phyloP scores from a whole-genome alignment of 2,888 invertebrate species.

The Luffia ferchaultella region DNA sequence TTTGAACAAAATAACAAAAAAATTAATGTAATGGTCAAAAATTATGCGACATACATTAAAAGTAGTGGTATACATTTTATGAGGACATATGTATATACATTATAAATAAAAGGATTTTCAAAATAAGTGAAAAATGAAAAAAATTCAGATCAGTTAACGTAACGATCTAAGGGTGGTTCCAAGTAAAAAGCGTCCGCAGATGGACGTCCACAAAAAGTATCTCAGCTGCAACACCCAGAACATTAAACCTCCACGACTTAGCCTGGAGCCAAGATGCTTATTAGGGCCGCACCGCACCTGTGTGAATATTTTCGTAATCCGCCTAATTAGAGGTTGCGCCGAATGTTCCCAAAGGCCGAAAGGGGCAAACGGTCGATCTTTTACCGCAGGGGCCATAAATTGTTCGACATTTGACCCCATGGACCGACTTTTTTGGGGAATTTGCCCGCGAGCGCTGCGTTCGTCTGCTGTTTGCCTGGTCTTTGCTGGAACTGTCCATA shows the following conservation, averaged over 20 bases:
- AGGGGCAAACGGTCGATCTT: constrained; percentile 31
- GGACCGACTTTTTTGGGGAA: constrained; percentile 47
- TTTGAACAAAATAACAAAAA: too few relatives aligned
- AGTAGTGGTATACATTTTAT: too few relatives aligned
- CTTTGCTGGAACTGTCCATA: constrained; percentile 30
- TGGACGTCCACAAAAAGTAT: constrained; percentile 12
- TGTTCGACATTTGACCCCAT: constrained; percentile 63
- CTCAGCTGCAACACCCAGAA: constrained; percentile 44
- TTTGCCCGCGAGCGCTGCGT: constrained; percentile 44
- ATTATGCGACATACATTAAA: too few relatives aligned
- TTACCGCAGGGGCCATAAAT: constrained; percentile 62
- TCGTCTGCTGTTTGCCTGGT: constrained; percentile 18
- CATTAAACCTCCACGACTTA: constrained; percentile 55
- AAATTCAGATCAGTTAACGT: too few relatives aligned
- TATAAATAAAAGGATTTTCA: too few relatives aligned
- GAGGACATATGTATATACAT: too few relatives aligned
- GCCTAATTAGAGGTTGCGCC: constrained; percentile 58
- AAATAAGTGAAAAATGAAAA: too few relatives aligned
- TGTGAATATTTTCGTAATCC: constrained; percentile 65
- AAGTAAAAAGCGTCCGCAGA: too few relatives aligned
- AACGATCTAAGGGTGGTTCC: too few relatives aligned
- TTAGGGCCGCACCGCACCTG: constrained; percentile 60
- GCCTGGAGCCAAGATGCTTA: constrained; percentile 59
- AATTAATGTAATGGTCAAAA: too few relatives aligned
- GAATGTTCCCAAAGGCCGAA: constrained; percentile 54